Conservation (phyloP, 2,113 vertebrate species). For the Bettongia penicillata region DNA sequence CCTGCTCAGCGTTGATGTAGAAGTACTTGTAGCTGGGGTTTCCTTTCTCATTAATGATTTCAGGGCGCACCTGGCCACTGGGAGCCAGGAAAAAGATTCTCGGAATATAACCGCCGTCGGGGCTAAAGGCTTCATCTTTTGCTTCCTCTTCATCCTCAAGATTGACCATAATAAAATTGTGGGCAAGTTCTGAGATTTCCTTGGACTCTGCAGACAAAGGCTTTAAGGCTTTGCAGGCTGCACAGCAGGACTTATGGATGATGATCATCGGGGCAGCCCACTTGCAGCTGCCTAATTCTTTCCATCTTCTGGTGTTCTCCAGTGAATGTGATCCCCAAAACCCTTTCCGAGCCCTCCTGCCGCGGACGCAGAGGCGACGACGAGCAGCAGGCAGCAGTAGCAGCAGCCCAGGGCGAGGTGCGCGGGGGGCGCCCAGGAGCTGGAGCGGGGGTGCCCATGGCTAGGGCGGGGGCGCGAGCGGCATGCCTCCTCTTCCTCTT, state of each 20-base stretch:
- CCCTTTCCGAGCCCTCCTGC: too few relatives aligned
- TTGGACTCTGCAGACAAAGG: slow-evolving; percentile 97
- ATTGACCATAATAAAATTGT: slow-evolving; percentile 99
- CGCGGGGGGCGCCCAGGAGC: too few relatives aligned
- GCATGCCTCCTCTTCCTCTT: too few relatives aligned
- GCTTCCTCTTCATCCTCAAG: slow-evolving; percentile 99
- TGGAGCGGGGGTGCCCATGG: too few relatives aligned
- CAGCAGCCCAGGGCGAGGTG: too few relatives aligned
- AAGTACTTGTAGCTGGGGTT: slow-evolving; percentile 99
- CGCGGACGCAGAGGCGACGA: too few relatives aligned
- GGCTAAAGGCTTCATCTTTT: slow-evolving; percentile 93
- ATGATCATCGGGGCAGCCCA: too few relatives aligned
- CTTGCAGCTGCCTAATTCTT: slow-evolving; percentile 96
- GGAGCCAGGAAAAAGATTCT: slow-evolving; percentile 98
- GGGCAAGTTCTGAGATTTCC: slow-evolving; percentile 97
- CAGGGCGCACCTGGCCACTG: slow-evolving; percentile 92
- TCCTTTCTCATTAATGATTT: slow-evolving; percentile 95
- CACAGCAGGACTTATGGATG: too few relatives aligned
- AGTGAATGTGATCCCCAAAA: slow-evolving; percentile 97
- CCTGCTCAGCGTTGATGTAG: slow-evolving; percentile 96
- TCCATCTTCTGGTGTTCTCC: slow-evolving; percentile 96
- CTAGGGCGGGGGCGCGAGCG: too few relatives aligned
- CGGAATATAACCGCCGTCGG: slow-evolving; percentile 98
- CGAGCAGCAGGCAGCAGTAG: too few relatives aligned
- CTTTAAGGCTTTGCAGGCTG: slow-evolving; percentile 98